Evolutionary conservation across 2,888 invertebrate species (phyloP), one percentile per base, ranked within the genome.

Genomic region (Drosophila subquinaria): DNA sequence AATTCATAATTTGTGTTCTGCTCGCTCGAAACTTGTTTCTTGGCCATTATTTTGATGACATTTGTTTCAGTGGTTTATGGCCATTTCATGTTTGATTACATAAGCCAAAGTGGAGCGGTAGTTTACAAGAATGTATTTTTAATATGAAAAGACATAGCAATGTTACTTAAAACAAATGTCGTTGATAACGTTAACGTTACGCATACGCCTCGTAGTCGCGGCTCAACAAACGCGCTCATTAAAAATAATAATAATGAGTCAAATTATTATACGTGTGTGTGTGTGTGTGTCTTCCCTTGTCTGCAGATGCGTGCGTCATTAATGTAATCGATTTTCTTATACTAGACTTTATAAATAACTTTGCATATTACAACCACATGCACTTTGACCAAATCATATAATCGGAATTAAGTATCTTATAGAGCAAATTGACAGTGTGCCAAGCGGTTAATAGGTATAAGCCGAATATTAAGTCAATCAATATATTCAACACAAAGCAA

Each of bases 71-170:
- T 42, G 67, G 47, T 85, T 82, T 79, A 84, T 76, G 78, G 53
- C 48, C 50, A 50, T 71, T 73, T 69, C 67, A 65, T 53, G 73
- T 66, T 64, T 56, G 73, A 73, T 88, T 86, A 67, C 86, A 76
- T 82, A 88, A 88, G 79, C 15, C 9, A 48, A 9, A 13, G 47
- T 62, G 43, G 53, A 71, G 63, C 71, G 77, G 68, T 76, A 57
- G 59, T 80, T 85, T 69, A 53, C 70, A 64, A 82, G 82, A 86
- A 79, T 81, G 72, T 50, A 50, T 65, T 42, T 69, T 82, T 84
- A 80, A 81, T 79, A 82, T 57, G 57, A 70, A 82, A 76, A 70
- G 61, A 65, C 76, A 82, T 88, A 88, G 85, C 64, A 72, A 64
- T 62, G 55, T 60, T 69, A 73, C 75, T 71, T 64, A 66, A 72